Percentiles rank a stretch among this genome's conserved stretches.
These are phyloP conservation scores for Pangasius larnaudii DNA, from an alignment of 2,797 vertebrate species.

Conservation along the genomic window DNA sequence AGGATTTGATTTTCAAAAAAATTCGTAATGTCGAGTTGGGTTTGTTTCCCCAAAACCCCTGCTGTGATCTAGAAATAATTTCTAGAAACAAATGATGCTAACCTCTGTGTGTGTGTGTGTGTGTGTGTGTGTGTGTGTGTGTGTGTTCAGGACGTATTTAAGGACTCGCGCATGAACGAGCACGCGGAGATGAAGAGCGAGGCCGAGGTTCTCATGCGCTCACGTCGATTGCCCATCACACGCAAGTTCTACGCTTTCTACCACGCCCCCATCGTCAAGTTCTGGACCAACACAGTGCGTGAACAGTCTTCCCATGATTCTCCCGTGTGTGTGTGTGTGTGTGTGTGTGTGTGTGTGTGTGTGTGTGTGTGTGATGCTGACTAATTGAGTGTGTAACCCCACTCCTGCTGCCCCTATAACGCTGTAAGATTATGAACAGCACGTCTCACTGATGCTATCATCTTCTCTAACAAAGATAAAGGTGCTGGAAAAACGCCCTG, in stretches of 20 bases:
- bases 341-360: constrained; percentile 68
- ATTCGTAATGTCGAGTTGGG: background rate
- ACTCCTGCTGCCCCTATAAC: background rate
- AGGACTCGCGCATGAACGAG: constrained; percentile 86
- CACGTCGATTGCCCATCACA: constrained; percentile 90
- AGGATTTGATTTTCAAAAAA: background rate
- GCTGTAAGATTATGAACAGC: background rate
- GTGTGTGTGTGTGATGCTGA: constrained; percentile 19
- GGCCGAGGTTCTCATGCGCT: constrained; percentile 85
- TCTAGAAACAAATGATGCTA: background rate
- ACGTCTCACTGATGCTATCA: constrained; percentile 38
- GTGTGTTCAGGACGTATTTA: constrained; percentile 88
- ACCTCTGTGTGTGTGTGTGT: background rate
- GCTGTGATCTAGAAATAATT: background rate
- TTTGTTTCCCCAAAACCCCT: background rate
- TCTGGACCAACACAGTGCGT: constrained; percentile 97
- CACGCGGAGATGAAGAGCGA: constrained; percentile 83
- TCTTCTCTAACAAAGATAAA: constrained; percentile 9
- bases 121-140: constrained; percentile 50
- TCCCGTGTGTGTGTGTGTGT: constrained; percentile 67
- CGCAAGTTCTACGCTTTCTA: constrained; percentile 97
- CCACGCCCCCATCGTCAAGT: constrained; percentile 98
- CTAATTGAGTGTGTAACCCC: constrained; percentile 14
- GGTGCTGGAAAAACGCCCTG: constrained; percentile 11
- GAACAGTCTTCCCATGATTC: constrained; percentile 9